These are phyloP conservation scores for Mesorhabditis spiculigera DNA, from an alignment of 2,888 invertebrate genomes.

Conservation along the genomic window DNA sequence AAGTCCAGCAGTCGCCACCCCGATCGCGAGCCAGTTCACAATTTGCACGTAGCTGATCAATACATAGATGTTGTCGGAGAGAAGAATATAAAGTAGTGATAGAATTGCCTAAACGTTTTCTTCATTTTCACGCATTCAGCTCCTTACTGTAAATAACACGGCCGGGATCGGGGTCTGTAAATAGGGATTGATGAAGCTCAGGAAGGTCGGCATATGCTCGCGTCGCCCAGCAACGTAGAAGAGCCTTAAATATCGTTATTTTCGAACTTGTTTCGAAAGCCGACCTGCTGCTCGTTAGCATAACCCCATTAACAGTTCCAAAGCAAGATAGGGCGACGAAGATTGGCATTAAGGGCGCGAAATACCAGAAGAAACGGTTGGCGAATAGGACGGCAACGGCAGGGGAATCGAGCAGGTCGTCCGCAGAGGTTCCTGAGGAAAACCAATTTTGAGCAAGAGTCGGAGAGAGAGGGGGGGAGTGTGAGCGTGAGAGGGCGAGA, in stretches of 20 bases:
- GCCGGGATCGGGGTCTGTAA: slow-evolving; percentile 63
- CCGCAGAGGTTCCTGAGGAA: slow-evolving; percentile 75
- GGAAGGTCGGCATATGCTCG: slow-evolving; percentile 62
- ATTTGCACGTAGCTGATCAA: slow-evolving; percentile 88
- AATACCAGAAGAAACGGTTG: slow-evolving; percentile 74
- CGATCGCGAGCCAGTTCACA: slow-evolving; percentile 74
- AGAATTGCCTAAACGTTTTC: slow-evolving; percentile 73
- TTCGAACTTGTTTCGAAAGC: slow-evolving; percentile 3
- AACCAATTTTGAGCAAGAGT: too few relatives aligned
- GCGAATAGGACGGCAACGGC: slow-evolving; percentile 84
- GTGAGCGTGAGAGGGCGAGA: too few relatives aligned
- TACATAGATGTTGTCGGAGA: slow-evolving; percentile 86
- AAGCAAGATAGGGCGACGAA: slow-evolving; percentile 94
- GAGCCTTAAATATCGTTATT: slow-evolving; percentile 53
- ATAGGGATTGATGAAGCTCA: slow-evolving; percentile 62
- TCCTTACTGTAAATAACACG: slow-evolving; percentile 61
- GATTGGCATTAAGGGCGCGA: slow-evolving; percentile 88
- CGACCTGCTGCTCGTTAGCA: slow-evolving; percentile 82
- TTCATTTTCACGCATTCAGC: not conserved
- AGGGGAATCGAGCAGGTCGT: slow-evolving; percentile 83
- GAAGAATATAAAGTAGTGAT: slow-evolving; percentile 84
- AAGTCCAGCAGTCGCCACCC: slow-evolving; percentile 86
- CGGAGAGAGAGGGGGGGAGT: too few relatives aligned
- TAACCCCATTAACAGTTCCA: slow-evolving; percentile 89
- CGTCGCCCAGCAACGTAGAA: slow-evolving; percentile 64